Conservation (phyloP, 1,140 invertebrate genomes). For the Neodiprion fabricii region DNA sequence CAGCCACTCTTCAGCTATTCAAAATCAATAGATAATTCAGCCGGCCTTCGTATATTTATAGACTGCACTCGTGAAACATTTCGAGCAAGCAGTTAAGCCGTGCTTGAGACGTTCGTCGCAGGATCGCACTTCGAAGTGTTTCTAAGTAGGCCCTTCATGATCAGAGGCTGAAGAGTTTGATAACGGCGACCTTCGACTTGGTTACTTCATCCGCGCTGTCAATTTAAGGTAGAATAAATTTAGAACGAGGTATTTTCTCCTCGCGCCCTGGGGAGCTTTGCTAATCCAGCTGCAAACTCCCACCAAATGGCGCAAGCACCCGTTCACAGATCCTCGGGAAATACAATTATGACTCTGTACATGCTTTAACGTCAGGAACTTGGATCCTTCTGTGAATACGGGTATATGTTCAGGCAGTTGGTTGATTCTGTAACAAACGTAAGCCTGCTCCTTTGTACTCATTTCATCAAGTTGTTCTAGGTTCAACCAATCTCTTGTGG, state of each 20-base stretch:
- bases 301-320: background rate
- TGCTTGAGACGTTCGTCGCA: background rate
- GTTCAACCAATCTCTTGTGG: background rate
- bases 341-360: background rate
- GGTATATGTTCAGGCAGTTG: no score
- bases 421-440: no score
- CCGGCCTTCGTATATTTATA: conserved; percentile 8
- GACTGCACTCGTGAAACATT: background rate
- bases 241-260: no score
- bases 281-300: background rate
- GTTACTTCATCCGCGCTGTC: background rate
- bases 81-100: background rate
- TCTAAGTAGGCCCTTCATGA: background rate
- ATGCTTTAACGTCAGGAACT: no score
- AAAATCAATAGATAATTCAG: conserved; percentile 61
- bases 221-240: background rate
- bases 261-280: background rate
- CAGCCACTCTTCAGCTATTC: conserved; percentile 40
- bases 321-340: background rate
- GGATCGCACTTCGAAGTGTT: background rate
- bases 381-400: no score
- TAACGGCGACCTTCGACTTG: background rate
- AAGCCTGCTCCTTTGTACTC: background rate
- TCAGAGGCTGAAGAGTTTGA: background rate
- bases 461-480: background rate